phyloP scores from a whole-genome alignment of 2,888 invertebrate genomes.

The Nycteola revayana region DNA sequence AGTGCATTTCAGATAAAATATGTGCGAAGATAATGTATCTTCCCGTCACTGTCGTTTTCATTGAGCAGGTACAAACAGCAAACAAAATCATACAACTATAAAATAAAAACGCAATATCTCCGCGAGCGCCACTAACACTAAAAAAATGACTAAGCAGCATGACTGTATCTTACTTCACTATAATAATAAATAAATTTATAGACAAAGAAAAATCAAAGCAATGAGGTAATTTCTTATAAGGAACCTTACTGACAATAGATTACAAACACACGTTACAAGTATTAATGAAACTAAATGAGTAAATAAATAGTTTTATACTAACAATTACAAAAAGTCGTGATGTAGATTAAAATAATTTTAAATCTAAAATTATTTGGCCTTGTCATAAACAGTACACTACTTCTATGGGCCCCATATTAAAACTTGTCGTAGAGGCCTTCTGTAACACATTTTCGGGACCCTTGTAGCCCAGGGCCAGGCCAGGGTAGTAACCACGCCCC shows the following conservation, averaged over 20 bases:
- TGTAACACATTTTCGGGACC: too few species aligned
- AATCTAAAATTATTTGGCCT: conserved; percentile 37
- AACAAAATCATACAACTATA: conserved; percentile 25
- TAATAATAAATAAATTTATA: conserved; percentile 44
- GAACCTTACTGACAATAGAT: conserved; percentile 47
- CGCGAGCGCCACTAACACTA: conserved; percentile 47
- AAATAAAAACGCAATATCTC: conserved; percentile 27
- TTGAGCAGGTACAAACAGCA: conserved; percentile 58
- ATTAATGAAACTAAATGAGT: conserved; percentile 25
- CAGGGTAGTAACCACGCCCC: too few species aligned
- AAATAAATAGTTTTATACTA: conserved; percentile 30
- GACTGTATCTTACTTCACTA: conserved; percentile 65
- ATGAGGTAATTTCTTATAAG: conserved; percentile 66
- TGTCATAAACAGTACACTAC: conserved; percentile 23
- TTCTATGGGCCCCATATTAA: too few species aligned
- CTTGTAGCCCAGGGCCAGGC: too few species aligned
- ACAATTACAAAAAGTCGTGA: conserved; percentile 15
- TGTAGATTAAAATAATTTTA: conserved; percentile 14
- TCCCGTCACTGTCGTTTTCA: conserved; percentile 11
- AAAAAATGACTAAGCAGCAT: conserved; percentile 74
- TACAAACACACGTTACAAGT: conserved; percentile 15
- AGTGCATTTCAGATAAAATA: too few species aligned
- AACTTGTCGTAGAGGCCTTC: too few species aligned
- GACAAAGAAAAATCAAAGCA: conserved; percentile 40
- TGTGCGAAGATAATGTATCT: neutral